A percentile compares a stretch with the other conserved stretches of the same genome.
These are phyloP conservation scores for Ephydatia muelleri DNA, from an alignment of 37 sponge, comb jelly and placozoan genomes.

Conservation along the genomic window DNA sequence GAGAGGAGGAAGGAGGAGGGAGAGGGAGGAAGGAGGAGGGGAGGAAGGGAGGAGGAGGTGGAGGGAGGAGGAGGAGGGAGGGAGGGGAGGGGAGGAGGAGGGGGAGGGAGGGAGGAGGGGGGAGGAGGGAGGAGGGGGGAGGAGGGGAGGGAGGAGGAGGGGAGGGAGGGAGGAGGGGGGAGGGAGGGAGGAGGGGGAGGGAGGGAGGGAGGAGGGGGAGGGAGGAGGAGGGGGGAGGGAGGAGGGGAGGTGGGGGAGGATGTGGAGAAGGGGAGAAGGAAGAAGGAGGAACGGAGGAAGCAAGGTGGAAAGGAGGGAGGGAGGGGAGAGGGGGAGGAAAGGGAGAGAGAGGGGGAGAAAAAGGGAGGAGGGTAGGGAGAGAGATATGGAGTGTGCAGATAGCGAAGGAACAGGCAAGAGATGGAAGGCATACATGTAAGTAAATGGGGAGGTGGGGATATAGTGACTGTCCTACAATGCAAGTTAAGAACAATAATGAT, in stretches of 20 bases:
- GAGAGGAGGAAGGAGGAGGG: conserved; percentile 3
- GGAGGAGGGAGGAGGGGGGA: neutral
- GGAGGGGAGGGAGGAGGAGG: neutral
- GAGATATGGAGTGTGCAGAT: neutral
- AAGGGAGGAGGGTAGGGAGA: neutral
- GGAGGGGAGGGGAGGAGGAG: conserved; percentile 10
- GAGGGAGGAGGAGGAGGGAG: too few relatives aligned
- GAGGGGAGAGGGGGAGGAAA: neutral
- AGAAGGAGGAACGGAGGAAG: neutral
- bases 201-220: neutral
- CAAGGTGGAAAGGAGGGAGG: neutral
- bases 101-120: neutral
- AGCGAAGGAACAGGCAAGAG: too few relatives aligned
- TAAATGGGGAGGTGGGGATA: too few relatives aligned
- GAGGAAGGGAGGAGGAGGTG: neutral
- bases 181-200: conserved; percentile 11
- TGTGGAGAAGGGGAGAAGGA: neutral
- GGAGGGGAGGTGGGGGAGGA: neutral
- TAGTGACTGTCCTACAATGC: too few relatives aligned
- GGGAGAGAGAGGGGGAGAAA: neutral
- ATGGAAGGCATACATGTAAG: too few relatives aligned
- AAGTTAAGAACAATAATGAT: too few relatives aligned
- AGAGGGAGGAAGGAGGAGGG: neutral
- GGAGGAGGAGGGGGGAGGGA: neutral
- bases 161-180: conserved; percentile 4